Evolutionary conservation across 2,113 vertebrate species (phyloP).

Genomic region (Micromys minutus): DNA sequence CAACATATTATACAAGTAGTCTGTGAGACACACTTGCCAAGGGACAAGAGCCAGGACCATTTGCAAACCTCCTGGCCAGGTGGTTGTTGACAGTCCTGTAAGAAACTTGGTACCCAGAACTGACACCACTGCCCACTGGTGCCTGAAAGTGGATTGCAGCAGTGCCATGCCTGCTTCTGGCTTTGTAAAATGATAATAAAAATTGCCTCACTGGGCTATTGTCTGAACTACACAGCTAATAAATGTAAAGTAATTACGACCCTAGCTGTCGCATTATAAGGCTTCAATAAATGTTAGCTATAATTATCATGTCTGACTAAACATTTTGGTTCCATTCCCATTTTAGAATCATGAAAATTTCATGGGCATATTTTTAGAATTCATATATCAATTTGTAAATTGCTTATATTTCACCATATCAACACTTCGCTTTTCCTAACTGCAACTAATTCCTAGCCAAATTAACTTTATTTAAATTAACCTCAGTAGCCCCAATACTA

Average conservation of each 20-base stretch:
- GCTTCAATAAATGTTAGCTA: conserved; percentile 76
- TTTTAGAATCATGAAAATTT: conserved; percentile 74
- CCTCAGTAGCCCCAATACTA: background rate
- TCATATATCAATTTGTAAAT: conserved; percentile 68
- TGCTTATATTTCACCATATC: conserved; percentile 54
- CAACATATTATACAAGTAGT: background rate
- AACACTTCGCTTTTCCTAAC: background rate
- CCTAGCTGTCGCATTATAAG: conserved; percentile 60
- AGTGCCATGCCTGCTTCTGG: background rate
- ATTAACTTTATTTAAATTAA: background rate
- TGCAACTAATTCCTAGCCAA: conserved; percentile 10
- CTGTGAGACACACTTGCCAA: background rate
- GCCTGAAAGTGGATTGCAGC: background rate
- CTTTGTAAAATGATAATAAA: conserved; percentile 46
- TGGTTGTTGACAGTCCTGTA: fast-evolving
- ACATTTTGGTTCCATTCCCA: conserved; percentile 74
- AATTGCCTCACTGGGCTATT: conserved; percentile 40
- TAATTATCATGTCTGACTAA: conserved; percentile 79
- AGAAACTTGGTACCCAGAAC: background rate
- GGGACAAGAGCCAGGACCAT: background rate
- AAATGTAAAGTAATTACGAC: conserved; percentile 71
- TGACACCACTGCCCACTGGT: background rate
- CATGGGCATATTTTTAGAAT: conserved; percentile 72
- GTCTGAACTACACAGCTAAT: conserved; percentile 61
- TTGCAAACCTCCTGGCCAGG: too few relatives aligned